Percentiles rank a stretch among this genome's conserved stretches.
phyloP scores from a whole-genome alignment of 2,797 vertebrate genomes.

The Sus cebifrons region DNA sequence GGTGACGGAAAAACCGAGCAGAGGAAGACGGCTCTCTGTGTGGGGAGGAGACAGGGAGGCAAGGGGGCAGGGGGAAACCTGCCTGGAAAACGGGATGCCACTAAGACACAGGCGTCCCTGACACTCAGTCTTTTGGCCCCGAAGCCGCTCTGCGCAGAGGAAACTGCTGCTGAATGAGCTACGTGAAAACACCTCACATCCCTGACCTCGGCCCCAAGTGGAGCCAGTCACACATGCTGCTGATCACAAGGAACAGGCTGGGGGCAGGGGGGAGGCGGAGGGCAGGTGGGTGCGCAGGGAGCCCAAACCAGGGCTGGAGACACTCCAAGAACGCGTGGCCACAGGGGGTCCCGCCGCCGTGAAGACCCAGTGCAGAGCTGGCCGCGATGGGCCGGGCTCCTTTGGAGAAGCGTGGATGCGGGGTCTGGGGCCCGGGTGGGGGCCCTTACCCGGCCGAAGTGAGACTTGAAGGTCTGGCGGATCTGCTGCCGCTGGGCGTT shows the following conservation, averaged over 20 bases:
- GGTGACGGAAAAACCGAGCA: neutral
- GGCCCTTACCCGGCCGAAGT: slow-evolving; percentile 95
- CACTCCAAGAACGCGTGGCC: neutral
- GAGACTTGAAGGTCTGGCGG: slow-evolving; percentile 96
- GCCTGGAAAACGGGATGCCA: too few relatives aligned
- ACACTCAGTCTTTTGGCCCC: neutral
- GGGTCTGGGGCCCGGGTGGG: neutral
- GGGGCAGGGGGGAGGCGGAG: neutral
- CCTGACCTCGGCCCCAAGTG: neutral
- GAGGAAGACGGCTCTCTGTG: neutral
- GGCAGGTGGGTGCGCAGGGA: too few relatives aligned
- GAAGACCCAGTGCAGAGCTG: neutral
- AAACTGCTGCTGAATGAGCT: neutral
- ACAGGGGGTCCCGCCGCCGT: neutral
- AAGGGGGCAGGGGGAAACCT: neutral
- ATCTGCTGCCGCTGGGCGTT: slow-evolving; percentile 97
- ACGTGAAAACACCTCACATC: neutral
- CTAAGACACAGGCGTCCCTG: neutral
- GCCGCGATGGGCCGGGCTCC: too few relatives aligned
- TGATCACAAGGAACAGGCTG: neutral
- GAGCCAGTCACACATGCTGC: neutral
- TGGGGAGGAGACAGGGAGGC: neutral
- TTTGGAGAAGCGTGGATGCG: accelerated
- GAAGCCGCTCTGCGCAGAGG: neutral
- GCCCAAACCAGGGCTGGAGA: neutral